phyloP scores from a whole-genome alignment of 23 tunicate species.

The Oikopleura dioica region DNA sequence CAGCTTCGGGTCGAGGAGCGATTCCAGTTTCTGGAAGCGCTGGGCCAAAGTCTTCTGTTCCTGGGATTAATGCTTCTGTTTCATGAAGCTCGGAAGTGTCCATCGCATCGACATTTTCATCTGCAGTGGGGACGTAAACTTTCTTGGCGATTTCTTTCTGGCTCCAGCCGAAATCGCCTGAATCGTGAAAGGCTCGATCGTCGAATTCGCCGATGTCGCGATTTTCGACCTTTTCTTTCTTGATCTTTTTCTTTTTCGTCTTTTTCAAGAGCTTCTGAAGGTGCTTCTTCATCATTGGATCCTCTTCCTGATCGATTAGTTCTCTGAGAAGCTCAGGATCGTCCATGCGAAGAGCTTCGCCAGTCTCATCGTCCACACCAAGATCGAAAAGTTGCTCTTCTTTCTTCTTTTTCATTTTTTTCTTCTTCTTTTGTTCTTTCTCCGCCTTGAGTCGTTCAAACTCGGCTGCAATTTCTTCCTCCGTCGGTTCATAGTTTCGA shows the following conservation, averaged over 20 bases:
- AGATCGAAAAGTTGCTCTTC: not conserved
- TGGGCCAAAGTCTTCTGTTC: no score
- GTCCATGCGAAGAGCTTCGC: not conserved
- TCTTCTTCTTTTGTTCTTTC: not conserved
- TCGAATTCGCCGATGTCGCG: no score
- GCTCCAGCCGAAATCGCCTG: no score
- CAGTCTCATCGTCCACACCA: not conserved
- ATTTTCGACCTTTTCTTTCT: not conserved
- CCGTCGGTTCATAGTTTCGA: not conserved
- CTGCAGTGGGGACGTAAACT: no score
- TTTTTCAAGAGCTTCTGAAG: not conserved
- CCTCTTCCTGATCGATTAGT: not conserved
- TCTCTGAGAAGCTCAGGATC: not conserved
- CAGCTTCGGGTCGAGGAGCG: no score
- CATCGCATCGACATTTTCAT: no score
- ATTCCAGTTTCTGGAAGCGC: no score
- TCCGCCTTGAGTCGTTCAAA: not conserved
- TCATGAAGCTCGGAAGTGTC: no score
- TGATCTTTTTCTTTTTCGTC: not conserved
- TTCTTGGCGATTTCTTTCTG: no score
- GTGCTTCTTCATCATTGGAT: not conserved
- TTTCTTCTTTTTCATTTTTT: not conserved
- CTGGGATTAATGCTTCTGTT: no score
- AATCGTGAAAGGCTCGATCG: no score
- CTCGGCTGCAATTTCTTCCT: not conserved